These are phyloP conservation scores for Tryphoninae sp. DNA, from an alignment of 2,888 invertebrate species.

Conservation along the genomic window DNA sequence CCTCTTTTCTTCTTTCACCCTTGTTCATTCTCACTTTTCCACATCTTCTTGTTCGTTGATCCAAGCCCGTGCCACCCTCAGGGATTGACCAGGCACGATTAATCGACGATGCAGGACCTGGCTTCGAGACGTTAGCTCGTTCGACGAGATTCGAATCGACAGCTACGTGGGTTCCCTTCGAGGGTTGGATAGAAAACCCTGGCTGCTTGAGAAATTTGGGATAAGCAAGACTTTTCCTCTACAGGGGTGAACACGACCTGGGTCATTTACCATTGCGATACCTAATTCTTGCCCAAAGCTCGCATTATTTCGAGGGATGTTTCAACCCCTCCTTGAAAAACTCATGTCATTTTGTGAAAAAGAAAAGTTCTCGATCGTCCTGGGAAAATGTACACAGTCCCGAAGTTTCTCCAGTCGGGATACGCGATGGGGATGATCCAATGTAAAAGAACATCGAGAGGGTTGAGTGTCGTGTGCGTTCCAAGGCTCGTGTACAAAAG, in stretches of 20 bases:
- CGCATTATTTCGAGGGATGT: background rate
- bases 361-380: conserved; percentile 3
- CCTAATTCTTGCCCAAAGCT: background rate
- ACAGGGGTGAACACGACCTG: background rate
- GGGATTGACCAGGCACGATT: conserved; percentile 79
- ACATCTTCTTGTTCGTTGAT: conserved; percentile 58
- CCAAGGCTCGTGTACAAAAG: conserved; percentile 39
- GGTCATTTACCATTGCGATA: background rate
- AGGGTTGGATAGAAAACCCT: conserved; percentile 25
- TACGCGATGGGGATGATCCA: conserved; percentile 9
- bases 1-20: conserved; percentile 35
- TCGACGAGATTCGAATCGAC: conserved; percentile 77
- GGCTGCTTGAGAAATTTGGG: background rate
- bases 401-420: conserved; percentile 1
- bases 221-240: conserved; percentile 9
- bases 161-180: conserved; percentile 63
- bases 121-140: conserved; percentile 71
- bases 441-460: conserved; percentile 53
- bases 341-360: background rate
- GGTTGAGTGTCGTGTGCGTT: conserved; percentile 48
- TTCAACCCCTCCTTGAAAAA: background rate
- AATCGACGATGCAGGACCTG: conserved; percentile 75
- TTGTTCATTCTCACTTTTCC: conserved; percentile 57
- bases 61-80: conserved; percentile 49
- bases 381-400: conserved; percentile 4